Evolutionary conservation across 1,140 invertebrate species (phyloP).

Genomic region (Protaetia brevitarsis): DNA sequence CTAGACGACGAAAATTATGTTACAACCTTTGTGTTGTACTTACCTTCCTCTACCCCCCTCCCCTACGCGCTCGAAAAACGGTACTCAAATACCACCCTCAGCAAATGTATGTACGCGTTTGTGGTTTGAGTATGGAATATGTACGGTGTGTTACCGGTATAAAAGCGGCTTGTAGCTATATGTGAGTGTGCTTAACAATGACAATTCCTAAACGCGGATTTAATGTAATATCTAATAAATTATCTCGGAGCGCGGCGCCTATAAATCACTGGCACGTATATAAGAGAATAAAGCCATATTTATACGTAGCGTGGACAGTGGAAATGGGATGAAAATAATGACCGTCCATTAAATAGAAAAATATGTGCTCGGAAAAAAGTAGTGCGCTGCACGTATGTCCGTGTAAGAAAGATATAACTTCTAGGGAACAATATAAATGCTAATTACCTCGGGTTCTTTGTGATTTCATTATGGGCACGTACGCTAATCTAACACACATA

Average conservation of each 20-base stretch:
- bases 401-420: not conserved
- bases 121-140: not conserved
- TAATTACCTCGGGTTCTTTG: not conserved
- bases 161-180: not conserved
- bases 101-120: not conserved
- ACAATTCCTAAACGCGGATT: not conserved
- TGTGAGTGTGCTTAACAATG: not conserved
- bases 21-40: not conserved
- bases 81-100: not conserved
- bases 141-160: not conserved
- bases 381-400: not conserved
- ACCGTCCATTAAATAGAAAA: slow-evolving; percentile 7
- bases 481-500: too few relatives aligned
- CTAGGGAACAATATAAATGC: slow-evolving; percentile 14
- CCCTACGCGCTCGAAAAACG: not conserved
- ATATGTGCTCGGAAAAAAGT: slow-evolving; percentile 14
- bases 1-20: not conserved
- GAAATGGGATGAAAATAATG: not conserved
- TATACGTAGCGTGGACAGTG: not conserved
- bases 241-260: not conserved
- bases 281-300: slow-evolving; percentile 1
- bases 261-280: not conserved
- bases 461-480: not conserved
- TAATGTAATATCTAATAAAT: slow-evolving; percentile 6
- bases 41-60: not conserved